Evolutionary conservation across 2,888 invertebrate species (phyloP).

Genomic region (Caradrina kadenii): DNA sequence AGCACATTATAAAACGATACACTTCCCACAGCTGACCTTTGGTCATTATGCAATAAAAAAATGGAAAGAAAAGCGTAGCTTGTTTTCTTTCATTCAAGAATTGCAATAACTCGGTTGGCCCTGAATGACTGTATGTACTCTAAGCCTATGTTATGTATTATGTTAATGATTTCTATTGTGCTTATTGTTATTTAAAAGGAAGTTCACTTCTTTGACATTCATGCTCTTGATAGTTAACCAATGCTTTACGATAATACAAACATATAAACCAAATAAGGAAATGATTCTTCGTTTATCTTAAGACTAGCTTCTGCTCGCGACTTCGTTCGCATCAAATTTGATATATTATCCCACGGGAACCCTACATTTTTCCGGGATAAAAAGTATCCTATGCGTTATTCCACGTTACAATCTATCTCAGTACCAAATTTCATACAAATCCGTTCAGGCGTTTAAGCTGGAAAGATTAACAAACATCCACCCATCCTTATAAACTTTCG

Average conservation of each 20-base stretch:
- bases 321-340: too few species aligned
- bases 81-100: slow-evolving; percentile 29
- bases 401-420: too few species aligned
- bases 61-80: slow-evolving; percentile 17
- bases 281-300: slow-evolving; percentile 7
- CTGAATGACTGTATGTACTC: slow-evolving; percentile 42
- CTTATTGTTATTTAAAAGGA: neutral
- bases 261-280: neutral
- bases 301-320: too few species aligned
- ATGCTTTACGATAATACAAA: neutral
- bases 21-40: neutral
- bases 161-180: slow-evolving; percentile 7
- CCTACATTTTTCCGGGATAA: too few species aligned
- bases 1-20: neutral
- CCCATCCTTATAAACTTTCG: too few species aligned
- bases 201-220: slow-evolving; percentile 1
- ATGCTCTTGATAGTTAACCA: slow-evolving; percentile 18
- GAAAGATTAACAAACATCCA: too few species aligned
- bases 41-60: slow-evolving; percentile 6
- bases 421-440: too few species aligned
- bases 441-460: too few species aligned
- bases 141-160: slow-evolving; percentile 36
- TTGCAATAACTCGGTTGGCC: slow-evolving; percentile 40
- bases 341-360: too few species aligned
- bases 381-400: too few species aligned